These are phyloP conservation scores for Pristis pectinata DNA, from an alignment of 2,797 vertebrate species.

Conservation along the genomic window DNA sequence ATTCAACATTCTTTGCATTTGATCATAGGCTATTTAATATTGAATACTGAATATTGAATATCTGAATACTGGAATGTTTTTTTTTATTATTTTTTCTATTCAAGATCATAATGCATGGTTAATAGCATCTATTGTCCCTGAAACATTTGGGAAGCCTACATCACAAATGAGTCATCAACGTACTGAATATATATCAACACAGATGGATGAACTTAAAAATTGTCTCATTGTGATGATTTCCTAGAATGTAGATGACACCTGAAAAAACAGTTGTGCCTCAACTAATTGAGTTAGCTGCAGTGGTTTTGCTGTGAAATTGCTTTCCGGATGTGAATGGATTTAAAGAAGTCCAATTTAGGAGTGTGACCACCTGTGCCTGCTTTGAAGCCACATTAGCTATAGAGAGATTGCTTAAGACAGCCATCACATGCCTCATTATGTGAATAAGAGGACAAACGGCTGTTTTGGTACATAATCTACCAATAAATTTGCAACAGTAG, in stretches of 20 bases:
- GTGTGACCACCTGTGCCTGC: neutral
- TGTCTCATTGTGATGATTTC: neutral
- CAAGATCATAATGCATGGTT: neutral
- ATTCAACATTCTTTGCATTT: neutral
- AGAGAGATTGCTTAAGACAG: neutral
- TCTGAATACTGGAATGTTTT: neutral
- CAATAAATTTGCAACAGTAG: neutral
- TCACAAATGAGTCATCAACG: neutral
- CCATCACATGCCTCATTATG: neutral
- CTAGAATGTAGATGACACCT: neutral
- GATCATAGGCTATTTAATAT: too few relatives aligned
- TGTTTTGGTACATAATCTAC: neutral
- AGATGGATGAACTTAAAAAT: neutral
- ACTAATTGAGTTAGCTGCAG: neutral
- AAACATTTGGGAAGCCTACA: neutral
- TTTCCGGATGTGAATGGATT: neutral
- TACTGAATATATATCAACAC: neutral
- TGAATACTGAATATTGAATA: neutral
- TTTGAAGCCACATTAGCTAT: neutral
- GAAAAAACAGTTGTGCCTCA: neutral
- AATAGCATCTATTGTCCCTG: neutral
- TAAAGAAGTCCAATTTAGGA: neutral
- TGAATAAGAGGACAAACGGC: neutral
- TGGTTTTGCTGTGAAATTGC: neutral
- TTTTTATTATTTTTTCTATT: neutral